Evolutionary conservation across 1,140 invertebrate genomes (phyloP).

Genomic region (Drosophila albomicans): DNA sequence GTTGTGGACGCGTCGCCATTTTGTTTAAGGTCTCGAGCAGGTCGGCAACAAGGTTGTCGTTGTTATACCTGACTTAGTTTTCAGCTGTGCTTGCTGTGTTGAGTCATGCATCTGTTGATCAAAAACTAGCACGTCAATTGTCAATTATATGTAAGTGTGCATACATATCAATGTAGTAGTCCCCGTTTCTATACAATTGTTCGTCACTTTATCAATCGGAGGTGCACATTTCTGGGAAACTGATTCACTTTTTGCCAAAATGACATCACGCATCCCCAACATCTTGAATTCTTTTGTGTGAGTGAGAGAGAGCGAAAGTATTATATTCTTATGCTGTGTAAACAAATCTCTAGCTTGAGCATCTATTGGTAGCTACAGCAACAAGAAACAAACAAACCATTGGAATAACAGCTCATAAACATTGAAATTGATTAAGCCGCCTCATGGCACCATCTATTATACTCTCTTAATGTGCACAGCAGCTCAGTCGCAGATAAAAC

Average conservation of each 20-base stretch:
- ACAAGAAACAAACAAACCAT: constrained; percentile 33
- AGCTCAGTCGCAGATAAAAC: constrained; percentile 15
- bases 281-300: background rate
- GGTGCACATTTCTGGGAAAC: constrained; percentile 21
- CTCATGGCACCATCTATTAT: constrained; percentile 14
- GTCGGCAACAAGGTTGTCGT: constrained; percentile 9
- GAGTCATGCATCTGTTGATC: constrained; percentile 34
- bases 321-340: constrained; percentile 5
- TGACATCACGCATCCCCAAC: constrained; percentile 37
- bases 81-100: constrained; percentile 21
- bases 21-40: constrained; percentile 25
- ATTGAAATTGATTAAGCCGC: constrained; percentile 41
- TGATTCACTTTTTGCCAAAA: constrained; percentile 29
- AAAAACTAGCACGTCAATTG: constrained; percentile 18
- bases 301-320: background rate
- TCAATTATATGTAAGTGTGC: constrained; percentile 5
- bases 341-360: constrained; percentile 23
- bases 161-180: background rate
- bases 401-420: constrained; percentile 23
- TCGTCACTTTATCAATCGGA: constrained; percentile 19
- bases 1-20: background rate
- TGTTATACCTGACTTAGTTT: background rate
- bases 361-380: constrained; percentile 21
- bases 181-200: too few relatives aligned
- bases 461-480: constrained; percentile 14